Evolutionary conservation across 2,113 vertebrate species (phyloP).

Genomic region (Macquaria australasica): DNA sequence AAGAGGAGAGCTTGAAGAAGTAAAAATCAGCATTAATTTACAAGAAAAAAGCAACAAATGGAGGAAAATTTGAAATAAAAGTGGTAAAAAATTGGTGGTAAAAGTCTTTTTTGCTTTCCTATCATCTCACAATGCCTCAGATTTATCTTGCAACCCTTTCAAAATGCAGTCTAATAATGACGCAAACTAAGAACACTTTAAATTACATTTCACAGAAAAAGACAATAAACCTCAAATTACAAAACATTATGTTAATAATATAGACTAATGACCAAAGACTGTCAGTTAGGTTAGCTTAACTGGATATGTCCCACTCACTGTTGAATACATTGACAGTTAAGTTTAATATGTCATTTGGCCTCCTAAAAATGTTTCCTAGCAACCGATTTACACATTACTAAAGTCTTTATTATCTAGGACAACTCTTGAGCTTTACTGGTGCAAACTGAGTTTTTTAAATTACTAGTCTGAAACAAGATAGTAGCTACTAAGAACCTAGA

Average conservation of each 20-base stretch:
- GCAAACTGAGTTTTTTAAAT: not conserved
- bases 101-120: no score
- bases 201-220: no score
- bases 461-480: not conserved
- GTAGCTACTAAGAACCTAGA: not conserved
- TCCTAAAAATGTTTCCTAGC: not conserved
- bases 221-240: no score
- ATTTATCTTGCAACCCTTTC: not conserved
- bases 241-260: not conserved
- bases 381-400: not conserved
- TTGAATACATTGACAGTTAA: not conserved
- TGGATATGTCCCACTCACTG: no score
- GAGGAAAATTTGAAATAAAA: no score
- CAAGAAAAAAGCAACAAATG: no score
- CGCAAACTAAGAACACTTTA: no score
- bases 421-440: not conserved
- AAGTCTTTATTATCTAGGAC: not conserved
- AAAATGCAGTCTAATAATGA: not conserved
- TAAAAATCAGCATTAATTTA: no score
- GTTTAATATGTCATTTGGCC: not conserved
- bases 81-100: no score
- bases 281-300: no score
- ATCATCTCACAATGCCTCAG: no score
- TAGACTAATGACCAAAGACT: not conserved
- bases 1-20: no score